phyloP scores from a whole-genome alignment of 2,888 invertebrate genomes.

The Morpho deidamia region DNA sequence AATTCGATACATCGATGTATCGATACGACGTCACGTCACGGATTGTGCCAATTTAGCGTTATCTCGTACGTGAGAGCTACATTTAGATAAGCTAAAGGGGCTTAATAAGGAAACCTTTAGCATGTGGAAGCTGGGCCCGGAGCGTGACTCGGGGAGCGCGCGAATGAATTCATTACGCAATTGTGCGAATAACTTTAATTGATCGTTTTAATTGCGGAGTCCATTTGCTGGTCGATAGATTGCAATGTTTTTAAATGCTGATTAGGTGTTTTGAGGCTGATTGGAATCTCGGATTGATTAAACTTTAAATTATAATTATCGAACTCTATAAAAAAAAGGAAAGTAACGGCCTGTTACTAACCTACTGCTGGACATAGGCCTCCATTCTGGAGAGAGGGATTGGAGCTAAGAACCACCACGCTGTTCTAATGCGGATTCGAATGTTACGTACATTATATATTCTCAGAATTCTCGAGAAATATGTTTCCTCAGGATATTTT shows the following conservation, averaged over 20 bases:
- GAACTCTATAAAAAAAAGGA: no score
- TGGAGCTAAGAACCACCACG: no score
- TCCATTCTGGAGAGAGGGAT: no score
- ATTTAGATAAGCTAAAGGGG: slow-evolving; percentile 37
- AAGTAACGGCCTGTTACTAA: no score
- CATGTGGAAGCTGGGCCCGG: background rate
- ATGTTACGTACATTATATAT: no score
- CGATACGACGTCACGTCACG: slow-evolving; percentile 29
- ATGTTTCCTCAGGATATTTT: no score
- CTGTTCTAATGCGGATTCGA: no score
- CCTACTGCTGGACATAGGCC: no score
- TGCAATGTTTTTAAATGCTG: no score
- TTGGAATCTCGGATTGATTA: background rate
- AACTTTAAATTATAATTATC: background rate
- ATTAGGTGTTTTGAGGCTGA: background rate
- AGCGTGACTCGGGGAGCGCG: slow-evolving; percentile 17
- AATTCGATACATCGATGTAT: slow-evolving; percentile 34
- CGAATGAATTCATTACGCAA: slow-evolving; percentile 21
- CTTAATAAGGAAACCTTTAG: slow-evolving; percentile 10
- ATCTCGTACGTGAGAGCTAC: slow-evolving; percentile 46
- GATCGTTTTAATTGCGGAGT: background rate
- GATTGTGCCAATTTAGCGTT: slow-evolving; percentile 39
- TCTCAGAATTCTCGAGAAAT: no score
- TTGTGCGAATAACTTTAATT: slow-evolving; percentile 1
- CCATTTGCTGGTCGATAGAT: no score